phyloP scores from a whole-genome alignment of 2,113 vertebrate genomes.

The Haemorhous mexicanus region DNA sequence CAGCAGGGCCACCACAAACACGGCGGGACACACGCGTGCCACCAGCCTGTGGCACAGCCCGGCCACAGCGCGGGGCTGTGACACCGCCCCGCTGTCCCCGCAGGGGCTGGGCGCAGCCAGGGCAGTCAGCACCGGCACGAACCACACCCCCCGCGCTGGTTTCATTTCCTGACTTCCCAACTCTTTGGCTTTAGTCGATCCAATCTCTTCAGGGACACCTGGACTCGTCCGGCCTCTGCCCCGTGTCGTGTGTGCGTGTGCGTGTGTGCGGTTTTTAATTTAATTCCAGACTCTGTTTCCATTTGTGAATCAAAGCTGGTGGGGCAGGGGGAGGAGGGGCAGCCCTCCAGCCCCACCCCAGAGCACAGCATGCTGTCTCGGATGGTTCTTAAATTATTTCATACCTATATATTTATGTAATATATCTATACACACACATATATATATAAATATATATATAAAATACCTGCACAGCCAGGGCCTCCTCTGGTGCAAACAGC shows the following conservation, averaged over 20 bases:
- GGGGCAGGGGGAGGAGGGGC: not conserved
- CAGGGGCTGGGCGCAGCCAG: not conserved
- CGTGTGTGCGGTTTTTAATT: slow-evolving; percentile 41
- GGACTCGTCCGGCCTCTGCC: slow-evolving; percentile 5
- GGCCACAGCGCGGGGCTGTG: not conserved
- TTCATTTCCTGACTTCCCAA: not conserved
- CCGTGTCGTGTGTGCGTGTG: not conserved
- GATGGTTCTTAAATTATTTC: slow-evolving; percentile 52
- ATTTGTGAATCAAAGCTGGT: slow-evolving; percentile 43
- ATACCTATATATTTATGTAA: slow-evolving; percentile 57
- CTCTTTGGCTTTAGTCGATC: not conserved
- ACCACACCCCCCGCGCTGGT: not conserved
- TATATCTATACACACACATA: slow-evolving; percentile 34
- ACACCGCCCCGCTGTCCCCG: not conserved
- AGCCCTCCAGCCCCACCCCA: not conserved
- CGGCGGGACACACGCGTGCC: not conserved
- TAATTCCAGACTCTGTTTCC: slow-evolving; percentile 34
- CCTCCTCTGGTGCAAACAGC: not conserved
- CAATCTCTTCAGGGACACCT: slow-evolving; percentile 48
- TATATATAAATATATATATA: slow-evolving; percentile 16
- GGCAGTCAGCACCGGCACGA: not conserved
- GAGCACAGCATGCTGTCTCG: slow-evolving; percentile 48
- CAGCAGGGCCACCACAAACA: not conserved
- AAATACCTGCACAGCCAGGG: not conserved
- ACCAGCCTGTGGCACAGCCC: not conserved